phyloP scores from a whole-genome alignment of 2,797 vertebrate genomes.

The Urophycis tenuis region DNA sequence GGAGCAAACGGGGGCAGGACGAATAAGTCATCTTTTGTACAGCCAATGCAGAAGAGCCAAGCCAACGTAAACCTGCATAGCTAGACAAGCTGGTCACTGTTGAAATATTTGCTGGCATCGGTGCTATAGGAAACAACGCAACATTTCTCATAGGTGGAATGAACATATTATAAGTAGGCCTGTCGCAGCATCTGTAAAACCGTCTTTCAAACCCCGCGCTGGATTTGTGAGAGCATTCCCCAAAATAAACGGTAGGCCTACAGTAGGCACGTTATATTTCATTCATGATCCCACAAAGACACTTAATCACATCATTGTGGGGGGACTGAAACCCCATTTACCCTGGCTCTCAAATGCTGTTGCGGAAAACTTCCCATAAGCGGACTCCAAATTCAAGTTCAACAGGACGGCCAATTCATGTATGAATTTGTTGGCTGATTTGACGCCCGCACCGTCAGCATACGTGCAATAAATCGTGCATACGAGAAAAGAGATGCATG shows the following conservation, averaged over 20 bases:
- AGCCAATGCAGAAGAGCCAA: slow-evolving; percentile 47
- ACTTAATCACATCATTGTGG: too few relatives aligned
- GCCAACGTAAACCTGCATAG: slow-evolving; percentile 52
- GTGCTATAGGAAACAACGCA: slow-evolving; percentile 42
- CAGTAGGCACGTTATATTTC: too few relatives aligned
- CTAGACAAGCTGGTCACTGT: slow-evolving; percentile 58
- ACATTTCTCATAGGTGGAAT: slow-evolving; percentile 32
- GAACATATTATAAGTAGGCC: background rate
- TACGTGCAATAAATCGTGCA: background rate
- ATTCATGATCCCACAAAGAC: too few relatives aligned
- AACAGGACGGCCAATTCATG: background rate
- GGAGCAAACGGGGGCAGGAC: slow-evolving; percentile 21
- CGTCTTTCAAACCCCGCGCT: too few relatives aligned
- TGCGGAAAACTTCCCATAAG: background rate
- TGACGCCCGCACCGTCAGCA: background rate
- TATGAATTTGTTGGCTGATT: background rate
- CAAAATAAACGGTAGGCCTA: too few relatives aligned
- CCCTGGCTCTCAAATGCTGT: background rate
- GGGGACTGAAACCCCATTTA: too few relatives aligned
- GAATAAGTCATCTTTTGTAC: slow-evolving; percentile 61
- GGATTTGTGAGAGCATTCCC: too few relatives aligned
- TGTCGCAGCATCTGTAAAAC: background rate
- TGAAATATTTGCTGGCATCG: slow-evolving; percentile 30
- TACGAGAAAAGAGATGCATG: too few relatives aligned
- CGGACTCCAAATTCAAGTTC: background rate